Percentiles rank a stretch among this genome's conserved stretches.
Conservation (phyloP, 2,113 vertebrate genomes). For the Talpa occidentalis region DNA sequence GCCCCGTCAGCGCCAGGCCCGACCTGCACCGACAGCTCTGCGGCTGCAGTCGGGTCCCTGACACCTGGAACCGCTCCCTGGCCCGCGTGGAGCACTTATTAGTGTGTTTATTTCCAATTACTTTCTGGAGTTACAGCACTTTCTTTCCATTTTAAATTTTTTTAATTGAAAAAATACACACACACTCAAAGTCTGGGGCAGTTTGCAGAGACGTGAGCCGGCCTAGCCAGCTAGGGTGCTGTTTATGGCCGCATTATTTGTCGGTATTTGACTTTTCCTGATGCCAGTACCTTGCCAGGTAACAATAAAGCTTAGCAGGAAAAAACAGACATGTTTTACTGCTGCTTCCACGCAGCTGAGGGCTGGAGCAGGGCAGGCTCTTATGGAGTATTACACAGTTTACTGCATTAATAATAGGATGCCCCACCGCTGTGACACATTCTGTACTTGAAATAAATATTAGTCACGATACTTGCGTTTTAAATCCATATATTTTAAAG, state of each 20-base stretch:
- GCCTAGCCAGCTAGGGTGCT: conserved; percentile 49
- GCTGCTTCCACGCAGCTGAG: conserved; percentile 80
- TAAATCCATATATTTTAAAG: conserved; percentile 82
- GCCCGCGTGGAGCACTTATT: background rate
- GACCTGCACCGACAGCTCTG: background rate
- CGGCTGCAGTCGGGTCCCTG: background rate
- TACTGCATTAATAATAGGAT: conserved; percentile 86
- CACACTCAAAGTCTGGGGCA: conserved; percentile 64
- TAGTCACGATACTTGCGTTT: conserved; percentile 83
- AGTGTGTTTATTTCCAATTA: conserved; percentile 53
- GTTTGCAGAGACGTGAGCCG: conserved; percentile 57
- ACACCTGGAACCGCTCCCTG: background rate
- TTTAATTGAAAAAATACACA: background rate
- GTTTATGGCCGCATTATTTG: conserved; percentile 79
- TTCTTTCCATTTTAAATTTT: conserved; percentile 52
- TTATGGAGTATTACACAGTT: conserved; percentile 83
- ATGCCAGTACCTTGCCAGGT: conserved; percentile 78
- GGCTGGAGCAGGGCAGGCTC: conserved; percentile 75
- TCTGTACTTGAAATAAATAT: conserved; percentile 86
- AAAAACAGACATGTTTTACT: conserved; percentile 81
- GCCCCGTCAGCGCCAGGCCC: background rate
- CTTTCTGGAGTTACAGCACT: conserved; percentile 53
- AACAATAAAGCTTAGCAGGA: conserved; percentile 76
- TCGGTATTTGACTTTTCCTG: conserved; percentile 77
- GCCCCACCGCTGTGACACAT: conserved; percentile 82